Percentiles rank a stretch among this genome's conserved stretches.
phyloP scores from a whole-genome alignment of 2,888 invertebrate genomes.

The Amblyjoppa fuscipennis region DNA sequence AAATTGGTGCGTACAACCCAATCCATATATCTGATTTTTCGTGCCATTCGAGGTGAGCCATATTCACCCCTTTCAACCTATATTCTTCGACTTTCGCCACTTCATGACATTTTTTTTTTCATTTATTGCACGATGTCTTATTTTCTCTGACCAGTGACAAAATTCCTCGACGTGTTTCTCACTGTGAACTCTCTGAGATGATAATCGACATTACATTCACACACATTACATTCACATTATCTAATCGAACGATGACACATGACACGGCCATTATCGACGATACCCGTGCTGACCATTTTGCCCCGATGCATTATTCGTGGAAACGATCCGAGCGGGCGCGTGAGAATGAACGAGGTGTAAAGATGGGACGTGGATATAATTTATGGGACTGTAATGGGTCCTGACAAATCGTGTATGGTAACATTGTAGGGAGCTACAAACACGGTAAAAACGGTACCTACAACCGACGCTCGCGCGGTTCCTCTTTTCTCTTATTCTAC shows the following conservation, averaged over 20 bases:
- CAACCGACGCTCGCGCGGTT: conserved; percentile 67
- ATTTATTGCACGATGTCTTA: too few species aligned
- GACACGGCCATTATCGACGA: neutral
- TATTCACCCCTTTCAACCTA: too few species aligned
- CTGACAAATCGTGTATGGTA: conserved; percentile 83
- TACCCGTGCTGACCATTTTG: conserved; percentile 9
- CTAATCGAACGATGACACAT: neutral
- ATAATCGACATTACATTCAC: neutral
- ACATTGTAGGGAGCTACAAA: conserved; percentile 79
- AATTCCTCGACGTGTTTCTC: neutral
- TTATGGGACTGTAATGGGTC: conserved; percentile 81
- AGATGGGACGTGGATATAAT: conserved; percentile 75
- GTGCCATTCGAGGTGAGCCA: too few species aligned
- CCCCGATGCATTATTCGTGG: conserved; percentile 30
- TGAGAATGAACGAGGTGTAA: conserved; percentile 69
- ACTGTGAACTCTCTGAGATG: neutral
- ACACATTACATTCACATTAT: neutral
- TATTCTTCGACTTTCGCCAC: too few species aligned
- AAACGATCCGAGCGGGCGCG: conserved; percentile 63
- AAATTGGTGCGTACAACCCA: too few species aligned
- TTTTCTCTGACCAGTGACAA: too few species aligned
- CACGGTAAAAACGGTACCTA: conserved; percentile 80
- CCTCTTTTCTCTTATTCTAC: conserved; percentile 61
- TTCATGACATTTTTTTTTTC: too few species aligned
- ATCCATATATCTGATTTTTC: too few species aligned